Evolutionary conservation across 2,797 vertebrate genomes (phyloP), one percentile per base, ranked within the genome.

Genomic region (Myotis pilosus): DNA sequence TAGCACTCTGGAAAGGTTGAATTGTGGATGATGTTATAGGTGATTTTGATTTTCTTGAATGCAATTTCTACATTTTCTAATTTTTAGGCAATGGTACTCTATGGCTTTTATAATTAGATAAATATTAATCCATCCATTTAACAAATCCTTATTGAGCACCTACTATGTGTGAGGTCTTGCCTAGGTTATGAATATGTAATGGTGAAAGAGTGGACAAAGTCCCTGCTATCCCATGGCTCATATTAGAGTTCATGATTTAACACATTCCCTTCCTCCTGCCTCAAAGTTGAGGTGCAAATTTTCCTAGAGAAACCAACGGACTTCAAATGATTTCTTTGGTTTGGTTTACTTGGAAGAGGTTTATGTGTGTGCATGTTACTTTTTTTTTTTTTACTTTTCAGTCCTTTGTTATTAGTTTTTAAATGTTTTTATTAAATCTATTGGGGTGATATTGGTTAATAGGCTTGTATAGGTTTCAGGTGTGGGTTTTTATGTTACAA

Each of bases 11-110:
- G 23, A 74, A 33, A 47, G 38, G 20, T 30, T 71, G 13, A 90
- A 69, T 88, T 72, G 72, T 57, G 55, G 5, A 30, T 85, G 28
- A 28, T 64, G 53, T 91, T 72, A 89, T 41, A 25, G 7, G 36
- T 71, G 28, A 41, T 87, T 90, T 91, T 92, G 41, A 33, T n/a
- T 8, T 20, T 68, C 9, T 79, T 12, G 9, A 93, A 76, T 89
- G 71, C 28, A 30, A 92, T 71, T 74, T 91, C 55, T 91, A 12
- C 38, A 76, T 83, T 89, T 95, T 94, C 25, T 6, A 72, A 91
- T 78, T 84, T 53, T 80, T 89, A 75, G 74, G 0, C 44, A 74
- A 47, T 82, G 38, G 33, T 74, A 5, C 5, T 86, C 16, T 76
- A 60, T 41, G 33, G 8, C 28, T 80, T 81, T 33, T 95, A 64